Evolutionary conservation across 1,140 invertebrate genomes (phyloP), one percentile per base, ranked within the genome.

Genomic region (Diorhabda carinulata): DNA sequence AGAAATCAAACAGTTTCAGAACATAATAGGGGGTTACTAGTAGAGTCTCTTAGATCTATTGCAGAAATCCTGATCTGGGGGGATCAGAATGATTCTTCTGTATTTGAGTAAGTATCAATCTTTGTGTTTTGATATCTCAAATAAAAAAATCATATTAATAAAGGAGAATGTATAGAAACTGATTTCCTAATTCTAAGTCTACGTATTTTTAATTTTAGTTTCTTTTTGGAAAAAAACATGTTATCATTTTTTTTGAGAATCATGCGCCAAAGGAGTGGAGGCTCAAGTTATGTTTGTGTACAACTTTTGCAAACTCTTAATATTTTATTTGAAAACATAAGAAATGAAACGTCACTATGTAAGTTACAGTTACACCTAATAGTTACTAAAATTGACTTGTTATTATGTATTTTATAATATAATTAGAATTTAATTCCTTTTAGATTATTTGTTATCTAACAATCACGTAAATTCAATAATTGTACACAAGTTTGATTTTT

Each of bases 401-500:
- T 61, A 5, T 7, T 57, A 57, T 57, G 52, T 65, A 25, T 56
- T 5, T 45, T 5, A 62, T 52, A 57, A 62, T 67, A 5, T 45
- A 64, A 67, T 68, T 42, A 9, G 6, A 9, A 3, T 63, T 70
- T 75, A 74, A 68, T 76, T 67, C 73, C 67, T 91, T 91, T 71
- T 85, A 99, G 97, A 99, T 91, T 99, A 99, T 84, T 85, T 99
- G 66, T 84, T 99, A 10, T 99, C 97, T 77, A 99, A 99, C 83
- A 99, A 99, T 84, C 97, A 99, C 86, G 96, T 99, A 25, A 99
- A 99, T 83, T 96, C 94, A 47, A 99, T 99, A 78, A 99, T 99
- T 80, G 94, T 97, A 56, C 97, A 99, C 83, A 98, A 98, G 84
- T 99, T 99, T 88, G 98, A 99, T 82, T 98, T 99, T 79, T 96